A percentile compares a stretch with the other conserved stretches of the same genome.
Evolutionary conservation across 2,113 vertebrate species (phyloP).

Genomic region (Zosterops hypoxanthus): DNA sequence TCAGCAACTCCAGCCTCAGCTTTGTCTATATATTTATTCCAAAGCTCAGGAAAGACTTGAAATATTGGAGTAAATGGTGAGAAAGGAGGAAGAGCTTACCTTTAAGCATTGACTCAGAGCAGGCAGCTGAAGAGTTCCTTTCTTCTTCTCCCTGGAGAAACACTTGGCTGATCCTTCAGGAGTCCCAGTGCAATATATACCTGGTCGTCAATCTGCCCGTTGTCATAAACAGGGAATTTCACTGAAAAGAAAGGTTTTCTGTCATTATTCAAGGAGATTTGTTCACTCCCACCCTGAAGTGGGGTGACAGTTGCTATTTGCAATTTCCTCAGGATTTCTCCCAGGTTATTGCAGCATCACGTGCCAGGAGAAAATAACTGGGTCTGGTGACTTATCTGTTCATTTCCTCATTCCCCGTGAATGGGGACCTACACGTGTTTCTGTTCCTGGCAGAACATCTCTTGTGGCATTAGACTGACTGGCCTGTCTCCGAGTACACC

Average conservation of each 20-base stretch:
- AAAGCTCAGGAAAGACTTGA: neutral
- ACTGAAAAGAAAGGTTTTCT: neutral
- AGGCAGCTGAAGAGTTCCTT: neutral
- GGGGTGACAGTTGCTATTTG: neutral
- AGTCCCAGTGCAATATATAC: neutral
- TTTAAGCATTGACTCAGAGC: neutral
- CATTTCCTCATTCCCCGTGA: neutral
- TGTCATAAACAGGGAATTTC: neutral
- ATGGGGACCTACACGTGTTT: accelerated
- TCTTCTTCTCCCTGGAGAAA: neutral
- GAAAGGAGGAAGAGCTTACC: neutral
- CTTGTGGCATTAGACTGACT: neutral
- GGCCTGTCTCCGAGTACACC: neutral
- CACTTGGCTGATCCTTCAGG: accelerated
- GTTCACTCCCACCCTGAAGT: neutral
- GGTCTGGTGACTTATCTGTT: neutral
- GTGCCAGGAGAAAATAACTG: neutral
- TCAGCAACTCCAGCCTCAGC: neutral
- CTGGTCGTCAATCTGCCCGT: accelerated
- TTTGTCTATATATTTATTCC: neutral
- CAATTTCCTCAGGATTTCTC: neutral
- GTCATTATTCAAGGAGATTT: neutral
- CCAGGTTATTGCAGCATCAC: neutral
- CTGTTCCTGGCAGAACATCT: neutral
- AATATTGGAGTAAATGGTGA: neutral